Evolutionary conservation across 2,888 invertebrate genomes (phyloP).

Genomic region (Xestia ashworthii): DNA sequence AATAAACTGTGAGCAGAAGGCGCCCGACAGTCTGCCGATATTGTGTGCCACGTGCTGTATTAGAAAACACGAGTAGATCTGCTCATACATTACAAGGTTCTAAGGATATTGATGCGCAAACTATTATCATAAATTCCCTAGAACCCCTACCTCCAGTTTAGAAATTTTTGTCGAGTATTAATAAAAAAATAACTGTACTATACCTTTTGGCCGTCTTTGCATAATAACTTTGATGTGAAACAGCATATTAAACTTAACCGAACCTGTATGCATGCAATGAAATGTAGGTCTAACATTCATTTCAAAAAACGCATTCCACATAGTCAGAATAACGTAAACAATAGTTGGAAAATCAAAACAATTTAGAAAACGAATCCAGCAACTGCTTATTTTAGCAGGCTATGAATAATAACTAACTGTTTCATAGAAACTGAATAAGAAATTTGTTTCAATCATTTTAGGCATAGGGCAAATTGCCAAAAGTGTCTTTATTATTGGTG

Average conservation of each 20-base stretch:
- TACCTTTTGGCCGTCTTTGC: neutral
- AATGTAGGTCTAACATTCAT: conserved; percentile 10
- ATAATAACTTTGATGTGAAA: neutral
- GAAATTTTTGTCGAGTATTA: neutral
- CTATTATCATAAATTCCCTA: too few species aligned
- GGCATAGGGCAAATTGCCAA: conserved; percentile 24
- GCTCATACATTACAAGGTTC: neutral
- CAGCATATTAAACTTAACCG: neutral
- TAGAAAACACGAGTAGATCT: conserved; percentile 53
- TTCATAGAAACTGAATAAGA: conserved; percentile 36
- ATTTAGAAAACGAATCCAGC: conserved; percentile 27
- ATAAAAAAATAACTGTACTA: neutral
- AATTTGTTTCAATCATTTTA: conserved; percentile 24
- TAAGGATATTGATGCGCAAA: neutral
- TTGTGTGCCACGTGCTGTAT: conserved; percentile 66
- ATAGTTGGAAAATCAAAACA: conserved; percentile 18
- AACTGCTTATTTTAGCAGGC: conserved; percentile 47
- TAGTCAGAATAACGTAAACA: conserved; percentile 27
- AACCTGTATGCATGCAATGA: neutral
- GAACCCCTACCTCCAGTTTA: too few species aligned
- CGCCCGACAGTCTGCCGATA: conserved; percentile 73
- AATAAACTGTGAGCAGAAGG: conserved; percentile 64
- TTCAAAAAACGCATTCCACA: conserved; percentile 19
- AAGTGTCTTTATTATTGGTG: conserved; percentile 18
- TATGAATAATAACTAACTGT: conserved; percentile 22